Evolutionary conservation across 2,797 vertebrate genomes (phyloP).

Genomic region (Lophura swinhoii): DNA sequence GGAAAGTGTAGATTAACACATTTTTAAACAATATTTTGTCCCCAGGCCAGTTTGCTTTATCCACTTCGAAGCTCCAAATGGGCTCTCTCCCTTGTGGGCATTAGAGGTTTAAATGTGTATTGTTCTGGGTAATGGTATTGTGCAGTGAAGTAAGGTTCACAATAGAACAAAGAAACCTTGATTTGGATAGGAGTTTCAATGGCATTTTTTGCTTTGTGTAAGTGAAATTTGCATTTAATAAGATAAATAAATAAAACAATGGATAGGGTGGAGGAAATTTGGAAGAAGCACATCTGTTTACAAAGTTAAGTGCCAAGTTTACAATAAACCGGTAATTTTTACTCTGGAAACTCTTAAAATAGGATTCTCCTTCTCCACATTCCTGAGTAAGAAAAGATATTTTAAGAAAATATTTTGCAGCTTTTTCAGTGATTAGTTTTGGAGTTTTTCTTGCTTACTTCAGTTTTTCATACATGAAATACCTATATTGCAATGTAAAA

Average conservation of each 20-base stretch:
- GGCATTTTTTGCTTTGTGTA: slow-evolving; percentile 43
- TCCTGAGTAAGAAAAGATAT: neutral
- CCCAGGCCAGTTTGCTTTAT: neutral
- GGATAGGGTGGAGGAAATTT: neutral
- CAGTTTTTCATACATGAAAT: slow-evolving; percentile 14
- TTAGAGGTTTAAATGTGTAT: slow-evolving; percentile 57
- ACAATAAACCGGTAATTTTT: slow-evolving; percentile 27
- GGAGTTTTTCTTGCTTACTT: neutral
- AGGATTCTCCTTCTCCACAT: neutral
- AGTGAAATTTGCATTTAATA: slow-evolving; percentile 47
- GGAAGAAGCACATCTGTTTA: slow-evolving; percentile 26
- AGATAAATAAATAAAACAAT: slow-evolving; percentile 60
- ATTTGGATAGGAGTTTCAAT: slow-evolving; percentile 46
- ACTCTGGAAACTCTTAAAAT: slow-evolving; percentile 21
- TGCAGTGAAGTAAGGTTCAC: slow-evolving; percentile 52
- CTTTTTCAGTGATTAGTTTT: neutral
- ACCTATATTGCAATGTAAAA: neutral
- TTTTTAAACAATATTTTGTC: slow-evolving; percentile 14
- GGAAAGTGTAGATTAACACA: slow-evolving; percentile 41
- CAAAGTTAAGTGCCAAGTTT: slow-evolving; percentile 21
- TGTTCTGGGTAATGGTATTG: slow-evolving; percentile 45
- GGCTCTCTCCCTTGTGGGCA: slow-evolving; percentile 25
- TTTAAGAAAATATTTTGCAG: slow-evolving; percentile 15
- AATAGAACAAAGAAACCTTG: slow-evolving; percentile 57
- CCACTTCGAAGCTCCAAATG: slow-evolving; percentile 29